A percentile compares a stretch with the other conserved stretches of the same genome.
Evolutionary conservation across 2,797 vertebrate species (phyloP).

Genomic region (Micropoecilia bifurca): DNA sequence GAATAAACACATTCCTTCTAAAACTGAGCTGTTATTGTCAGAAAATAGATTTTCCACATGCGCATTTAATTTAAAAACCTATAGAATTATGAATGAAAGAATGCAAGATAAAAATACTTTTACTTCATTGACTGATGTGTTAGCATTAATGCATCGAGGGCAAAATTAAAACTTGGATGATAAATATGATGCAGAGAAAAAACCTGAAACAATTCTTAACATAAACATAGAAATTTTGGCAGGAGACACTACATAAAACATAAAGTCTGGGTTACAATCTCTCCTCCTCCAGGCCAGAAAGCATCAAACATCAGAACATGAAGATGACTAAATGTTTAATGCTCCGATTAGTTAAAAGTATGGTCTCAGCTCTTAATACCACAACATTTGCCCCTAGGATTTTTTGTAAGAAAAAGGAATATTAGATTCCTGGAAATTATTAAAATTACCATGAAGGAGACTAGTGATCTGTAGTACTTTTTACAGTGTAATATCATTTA

Average conservation of each 20-base stretch:
- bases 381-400: not conserved
- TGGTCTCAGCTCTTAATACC: not conserved
- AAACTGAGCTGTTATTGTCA: not conserved
- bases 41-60: not conserved
- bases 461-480: not conserved
- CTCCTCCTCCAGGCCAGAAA: not conserved
- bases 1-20: not conserved
- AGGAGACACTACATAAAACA: not conserved
- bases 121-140: not conserved
- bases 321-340: not conserved
- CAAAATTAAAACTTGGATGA: not conserved
- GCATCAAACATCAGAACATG: not conserved
- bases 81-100: not conserved
- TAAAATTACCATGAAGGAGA: not conserved
- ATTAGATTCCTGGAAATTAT: not conserved
- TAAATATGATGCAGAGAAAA: not conserved
- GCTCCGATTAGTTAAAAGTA: not conserved
- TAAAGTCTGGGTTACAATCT: not conserved
- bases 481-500: not conserved
- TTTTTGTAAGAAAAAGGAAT: not conserved
- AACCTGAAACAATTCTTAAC: not conserved
- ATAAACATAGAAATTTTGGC: not conserved
- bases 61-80: not conserved
- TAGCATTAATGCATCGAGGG: not conserved
- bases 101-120: not conserved